Evolutionary conservation across 1,140 invertebrate genomes (phyloP), one percentile per base, ranked within the genome.

Genomic region (Saxidomus purpurata): DNA sequence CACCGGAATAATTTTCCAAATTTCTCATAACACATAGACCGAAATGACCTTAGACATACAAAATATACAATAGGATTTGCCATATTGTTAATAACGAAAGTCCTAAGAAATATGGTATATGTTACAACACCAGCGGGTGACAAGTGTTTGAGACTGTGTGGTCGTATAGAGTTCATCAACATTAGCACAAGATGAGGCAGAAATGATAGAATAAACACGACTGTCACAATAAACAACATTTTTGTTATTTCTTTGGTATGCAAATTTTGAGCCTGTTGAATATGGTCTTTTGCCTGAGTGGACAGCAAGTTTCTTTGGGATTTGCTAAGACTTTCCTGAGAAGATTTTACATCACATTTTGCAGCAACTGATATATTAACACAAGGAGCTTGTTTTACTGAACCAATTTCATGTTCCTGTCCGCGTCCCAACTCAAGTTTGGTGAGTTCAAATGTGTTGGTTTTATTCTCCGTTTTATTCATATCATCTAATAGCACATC

Each of bases 11-110:
- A 25, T 8, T 15, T 22, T 74, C 36, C 40, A 28, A 83, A 83
- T 17, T 34, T 67, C 0, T 67, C 61, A 25, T 15, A 43, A 59
- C 83, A 74, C 67, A 40, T 28, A 31, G 59, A 38, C 38, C 87
- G n/a, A 59, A 89, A 89, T 22, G 52, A 43, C 25, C 34, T 36
- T 11, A 59, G 22, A 69, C 87, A 89, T 11, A 74, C 22, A 4
- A 43, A 69, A 67, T 93, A 93, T 19, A 93, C 89, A 28, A 93
- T 89, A 13, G 93, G 91, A 82, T 93, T 93, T 52, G 89, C 92
- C 55, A 90, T 90, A 77, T 91, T 92, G 81, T 93, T 93, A 22
- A 93, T 92, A n/a, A 93, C 92, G 83, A 92, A 93, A 3, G 92
- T 89, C 80, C 93, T 76, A 3, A 93, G 71, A 19, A 90, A 87